These are phyloP conservation scores for Aphis craccivora DNA, from an alignment of 1,140 invertebrate species.

Conservation along the genomic window DNA sequence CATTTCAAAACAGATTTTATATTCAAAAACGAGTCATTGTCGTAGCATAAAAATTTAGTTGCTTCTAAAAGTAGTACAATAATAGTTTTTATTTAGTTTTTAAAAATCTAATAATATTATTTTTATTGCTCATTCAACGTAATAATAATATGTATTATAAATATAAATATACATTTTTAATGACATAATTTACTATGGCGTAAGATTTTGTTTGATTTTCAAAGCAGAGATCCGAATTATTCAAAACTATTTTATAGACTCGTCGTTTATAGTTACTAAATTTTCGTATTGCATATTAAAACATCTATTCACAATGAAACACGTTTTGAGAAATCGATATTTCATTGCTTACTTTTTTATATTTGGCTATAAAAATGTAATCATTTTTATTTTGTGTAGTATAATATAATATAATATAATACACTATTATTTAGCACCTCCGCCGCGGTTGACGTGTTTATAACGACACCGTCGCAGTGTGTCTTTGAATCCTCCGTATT, in stretches of 20 bases:
- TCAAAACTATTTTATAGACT: conserved; percentile 44
- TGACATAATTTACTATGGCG: conserved; percentile 32
- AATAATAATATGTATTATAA: conserved; percentile 13
- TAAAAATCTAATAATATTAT: neutral
- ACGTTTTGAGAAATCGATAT: conserved; percentile 53
- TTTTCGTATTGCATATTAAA: conserved; percentile 31
- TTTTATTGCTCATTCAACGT: conserved; percentile 11
- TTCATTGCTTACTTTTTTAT: conserved; percentile 46
- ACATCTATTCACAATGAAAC: conserved; percentile 44
- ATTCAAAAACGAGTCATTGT: neutral
- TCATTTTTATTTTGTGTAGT: conserved; percentile 26
- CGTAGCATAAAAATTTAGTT: neutral
- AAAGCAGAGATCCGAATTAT: conserved; percentile 15
- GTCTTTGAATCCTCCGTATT: neutral
- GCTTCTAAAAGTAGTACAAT: neutral
- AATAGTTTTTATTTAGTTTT: conserved; percentile 33
- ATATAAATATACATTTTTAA: conserved; percentile 11
- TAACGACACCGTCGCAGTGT: neutral
- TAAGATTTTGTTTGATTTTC: conserved; percentile 18
- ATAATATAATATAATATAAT: neutral
- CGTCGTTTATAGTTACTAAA: conserved; percentile 47
- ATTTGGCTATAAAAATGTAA: conserved; percentile 54
- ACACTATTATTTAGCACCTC: conserved; percentile 26
- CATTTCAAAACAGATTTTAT: neutral
- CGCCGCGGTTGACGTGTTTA: neutral